phyloP scores from a whole-genome alignment of 2,797 vertebrate genomes.

The Halcyon chelicuti region DNA sequence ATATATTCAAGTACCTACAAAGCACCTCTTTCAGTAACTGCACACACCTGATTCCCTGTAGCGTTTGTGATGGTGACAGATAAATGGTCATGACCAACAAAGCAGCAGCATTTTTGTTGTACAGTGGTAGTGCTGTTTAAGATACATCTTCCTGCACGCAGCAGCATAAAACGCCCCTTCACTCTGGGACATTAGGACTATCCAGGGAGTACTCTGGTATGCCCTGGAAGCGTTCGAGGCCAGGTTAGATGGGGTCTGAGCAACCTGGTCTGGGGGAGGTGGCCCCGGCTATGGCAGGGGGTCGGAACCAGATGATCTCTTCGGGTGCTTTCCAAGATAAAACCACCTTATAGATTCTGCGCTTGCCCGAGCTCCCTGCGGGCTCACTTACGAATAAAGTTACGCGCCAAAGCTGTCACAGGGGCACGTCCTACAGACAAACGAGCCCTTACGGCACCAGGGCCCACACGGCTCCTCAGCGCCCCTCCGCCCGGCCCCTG shows the following conservation, averaged over 20 bases:
- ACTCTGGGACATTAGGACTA: fast-evolving
- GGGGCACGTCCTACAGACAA: fast-evolving
- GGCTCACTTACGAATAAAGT: fast-evolving
- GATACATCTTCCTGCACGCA: fast-evolving
- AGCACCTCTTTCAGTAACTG: not conserved
- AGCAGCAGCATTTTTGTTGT: not conserved
- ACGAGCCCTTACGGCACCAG: fast-evolving
- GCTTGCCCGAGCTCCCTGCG: fast-evolving
- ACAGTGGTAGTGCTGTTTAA: fast-evolving
- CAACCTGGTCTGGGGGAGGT: not conserved
- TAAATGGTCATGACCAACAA: fast-evolving
- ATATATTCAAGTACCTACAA: fast-evolving
- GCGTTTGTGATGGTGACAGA: fast-evolving
- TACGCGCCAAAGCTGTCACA: fast-evolving
- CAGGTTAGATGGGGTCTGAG: not conserved
- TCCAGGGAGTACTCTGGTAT: not conserved
- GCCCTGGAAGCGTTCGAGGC: not conserved
- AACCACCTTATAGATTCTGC: not conserved
- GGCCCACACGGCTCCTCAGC: fast-evolving
- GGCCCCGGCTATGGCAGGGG: not conserved
- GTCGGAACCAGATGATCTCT: not conserved
- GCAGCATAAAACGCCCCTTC: fast-evolving
- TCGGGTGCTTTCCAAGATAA: not conserved
- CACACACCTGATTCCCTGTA: not conserved
- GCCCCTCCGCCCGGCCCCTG: fast-evolving